Conservation (phyloP, 2,113 vertebrate genomes). For the Motacilla tschutschensis region DNA sequence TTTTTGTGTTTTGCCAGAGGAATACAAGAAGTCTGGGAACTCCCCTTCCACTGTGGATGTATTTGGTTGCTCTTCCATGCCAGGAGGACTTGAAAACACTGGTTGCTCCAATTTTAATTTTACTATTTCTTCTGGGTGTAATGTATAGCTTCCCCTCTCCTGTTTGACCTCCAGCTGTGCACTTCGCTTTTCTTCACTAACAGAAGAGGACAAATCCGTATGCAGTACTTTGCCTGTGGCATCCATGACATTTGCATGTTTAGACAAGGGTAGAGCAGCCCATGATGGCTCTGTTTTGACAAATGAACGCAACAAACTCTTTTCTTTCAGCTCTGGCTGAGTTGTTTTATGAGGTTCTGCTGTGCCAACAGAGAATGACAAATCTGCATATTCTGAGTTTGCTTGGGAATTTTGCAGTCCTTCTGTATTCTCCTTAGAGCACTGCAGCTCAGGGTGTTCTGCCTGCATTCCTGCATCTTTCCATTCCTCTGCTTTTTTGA, state of each 20-base stretch:
- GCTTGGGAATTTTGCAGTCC: background rate
- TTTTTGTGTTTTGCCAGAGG: background rate
- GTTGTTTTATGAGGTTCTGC: background rate
- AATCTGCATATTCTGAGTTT: background rate
- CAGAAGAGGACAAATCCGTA: background rate
- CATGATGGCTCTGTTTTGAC: background rate
- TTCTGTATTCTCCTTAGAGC: background rate
- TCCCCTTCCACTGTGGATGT: background rate
- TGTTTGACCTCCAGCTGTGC: background rate
- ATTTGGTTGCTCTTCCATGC: background rate
- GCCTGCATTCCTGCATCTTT: background rate
- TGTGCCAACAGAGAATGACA: background rate
- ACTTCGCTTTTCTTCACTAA: background rate
- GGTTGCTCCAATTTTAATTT: background rate
- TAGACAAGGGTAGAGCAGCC: background rate
- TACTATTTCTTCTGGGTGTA: background rate
- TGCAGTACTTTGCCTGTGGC: background rate
- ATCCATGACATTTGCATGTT: background rate
- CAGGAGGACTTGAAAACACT: background rate
- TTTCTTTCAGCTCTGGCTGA: background rate
- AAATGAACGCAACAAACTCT: background rate
- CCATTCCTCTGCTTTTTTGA: background rate
- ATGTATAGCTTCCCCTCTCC: background rate
- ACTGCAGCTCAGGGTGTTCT: background rate
- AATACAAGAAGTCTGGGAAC: background rate